Percentiles rank a stretch among this genome's conserved stretches.
These are phyloP conservation scores for Uromys caudimaculatus DNA, from an alignment of 2,797 vertebrate species.

Conservation along the genomic window DNA sequence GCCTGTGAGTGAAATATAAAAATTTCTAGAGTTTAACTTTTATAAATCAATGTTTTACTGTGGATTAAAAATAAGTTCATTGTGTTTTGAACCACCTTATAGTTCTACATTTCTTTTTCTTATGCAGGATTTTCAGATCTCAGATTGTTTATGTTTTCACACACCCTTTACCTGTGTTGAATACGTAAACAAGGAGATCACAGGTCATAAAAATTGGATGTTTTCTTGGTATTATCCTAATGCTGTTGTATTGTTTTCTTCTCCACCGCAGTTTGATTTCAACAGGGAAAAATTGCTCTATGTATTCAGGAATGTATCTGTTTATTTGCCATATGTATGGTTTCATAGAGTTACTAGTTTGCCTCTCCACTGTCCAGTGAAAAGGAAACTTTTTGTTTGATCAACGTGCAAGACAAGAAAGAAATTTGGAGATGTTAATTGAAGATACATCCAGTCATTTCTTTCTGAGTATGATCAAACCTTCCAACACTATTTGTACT, in stretches of 20 bases:
- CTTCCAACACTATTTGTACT: background rate
- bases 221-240: background rate
- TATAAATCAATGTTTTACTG: background rate
- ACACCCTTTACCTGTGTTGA: background rate
- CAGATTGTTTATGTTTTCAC: background rate
- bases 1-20: background rate
- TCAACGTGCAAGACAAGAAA: conserved; percentile 46
- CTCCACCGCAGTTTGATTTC: conserved; percentile 6
- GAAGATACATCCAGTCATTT: conserved; percentile 61
- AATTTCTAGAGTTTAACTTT: background rate
- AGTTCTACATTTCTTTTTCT: background rate
- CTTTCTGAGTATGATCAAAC: background rate
- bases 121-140: conserved; percentile 45
- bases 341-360: conserved; percentile 53
- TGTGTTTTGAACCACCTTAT: background rate
- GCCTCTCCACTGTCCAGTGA: background rate
- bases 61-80: background rate
- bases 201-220: conserved; percentile 26
- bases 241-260: conserved; percentile 30
- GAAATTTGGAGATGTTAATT: conserved; percentile 17
- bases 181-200: conserved; percentile 8
- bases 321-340: conserved; percentile 26
- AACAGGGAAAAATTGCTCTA: background rate
- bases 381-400: conserved; percentile 64
- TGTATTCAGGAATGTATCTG: conserved; percentile 1